Evolutionary conservation across 2,797 vertebrate species (phyloP), one percentile per base, ranked within the genome.

Genomic region (Paramormyrops hopkinsi): DNA sequence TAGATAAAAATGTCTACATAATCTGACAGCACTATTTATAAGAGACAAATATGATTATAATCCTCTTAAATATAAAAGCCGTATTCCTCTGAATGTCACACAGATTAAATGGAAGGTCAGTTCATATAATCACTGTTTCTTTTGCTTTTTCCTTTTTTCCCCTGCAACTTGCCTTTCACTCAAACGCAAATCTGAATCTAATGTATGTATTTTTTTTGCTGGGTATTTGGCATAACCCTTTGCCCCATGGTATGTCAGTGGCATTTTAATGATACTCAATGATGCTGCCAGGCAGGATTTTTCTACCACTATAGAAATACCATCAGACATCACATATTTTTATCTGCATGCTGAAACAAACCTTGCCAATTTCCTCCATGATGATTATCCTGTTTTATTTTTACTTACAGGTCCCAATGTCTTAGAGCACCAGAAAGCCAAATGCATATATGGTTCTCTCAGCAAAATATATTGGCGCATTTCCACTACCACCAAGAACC

Each of bases 51-150:
- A 87, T 56, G 37, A 37, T 62, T 50, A 56, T 56, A 86, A 86
- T 86, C 48, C 48, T 51, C 84, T 86, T 86, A 51, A 37, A 86
- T 29, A 56, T 44, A 85, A 50, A 22, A 85, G 44, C 83, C 19
- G 82, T 86, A 86, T 29, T 29, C 46, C 46, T 86, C 84, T 86
- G 48, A 86, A 51, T 56, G 51, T 48, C 48, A 56, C 84, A 29
- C 48, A 51, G 51, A 56, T 51, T 86, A 86, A 50, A 86, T 17
- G 14, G 48, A 86, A 86, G 51, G 48, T 51, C 84, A 51, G 48
- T 86, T 86, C 25, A 86, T 86, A 86, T 46, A 82, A 82, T 82
- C 76, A 46, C 41, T 82, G 69, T 82, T 46, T 82, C 7, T 46
- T 82, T 46, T 46, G 41, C 76, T 46, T 46, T 82, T 79, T 37